These are phyloP conservation scores for Dryobates pubescens DNA, from an alignment of 2,797 vertebrate species.

Conservation along the genomic window DNA sequence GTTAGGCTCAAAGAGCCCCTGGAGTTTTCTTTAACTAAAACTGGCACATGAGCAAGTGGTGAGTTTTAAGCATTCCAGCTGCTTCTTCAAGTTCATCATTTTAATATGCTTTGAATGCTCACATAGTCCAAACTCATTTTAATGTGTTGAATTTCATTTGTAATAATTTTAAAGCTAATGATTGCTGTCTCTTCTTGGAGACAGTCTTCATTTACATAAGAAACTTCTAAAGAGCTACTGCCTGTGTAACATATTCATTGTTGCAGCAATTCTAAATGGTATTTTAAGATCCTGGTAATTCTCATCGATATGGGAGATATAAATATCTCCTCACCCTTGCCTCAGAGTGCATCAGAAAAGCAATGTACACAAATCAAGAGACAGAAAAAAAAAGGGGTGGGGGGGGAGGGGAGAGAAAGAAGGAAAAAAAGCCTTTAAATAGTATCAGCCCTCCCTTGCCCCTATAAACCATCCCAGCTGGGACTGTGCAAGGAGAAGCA, in stretches of 20 bases:
- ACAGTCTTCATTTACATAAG: slow-evolving; percentile 9
- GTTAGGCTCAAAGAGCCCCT: neutral
- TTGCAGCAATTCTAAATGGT: neutral
- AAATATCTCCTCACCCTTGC: slow-evolving; percentile 1
- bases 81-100: neutral
- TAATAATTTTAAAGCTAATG: slow-evolving; percentile 10
- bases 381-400: neutral
- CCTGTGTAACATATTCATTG: neutral
- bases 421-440: neutral
- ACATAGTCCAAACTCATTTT: slow-evolving; percentile 9
- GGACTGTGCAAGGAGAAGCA: neutral
- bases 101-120: slow-evolving; percentile 19
- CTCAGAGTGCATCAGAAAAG: neutral
- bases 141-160: neutral
- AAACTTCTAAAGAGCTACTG: slow-evolving; percentile 8
- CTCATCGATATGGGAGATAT: neutral
- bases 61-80: slow-evolving; percentile 31
- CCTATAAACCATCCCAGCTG: neutral
- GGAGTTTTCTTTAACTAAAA: slow-evolving; percentile 37
- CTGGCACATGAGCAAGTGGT: neutral
- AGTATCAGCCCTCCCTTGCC: neutral
- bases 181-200: neutral
- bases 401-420: no score
- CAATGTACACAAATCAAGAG: neutral
- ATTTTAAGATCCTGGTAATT: slow-evolving; percentile 37